Percentiles rank a stretch among this genome's conserved stretches.
These are phyloP conservation scores for Sepioteuthis lessoniana DNA, from an alignment of 2,888 invertebrate genomes.

Conservation along the genomic window DNA sequence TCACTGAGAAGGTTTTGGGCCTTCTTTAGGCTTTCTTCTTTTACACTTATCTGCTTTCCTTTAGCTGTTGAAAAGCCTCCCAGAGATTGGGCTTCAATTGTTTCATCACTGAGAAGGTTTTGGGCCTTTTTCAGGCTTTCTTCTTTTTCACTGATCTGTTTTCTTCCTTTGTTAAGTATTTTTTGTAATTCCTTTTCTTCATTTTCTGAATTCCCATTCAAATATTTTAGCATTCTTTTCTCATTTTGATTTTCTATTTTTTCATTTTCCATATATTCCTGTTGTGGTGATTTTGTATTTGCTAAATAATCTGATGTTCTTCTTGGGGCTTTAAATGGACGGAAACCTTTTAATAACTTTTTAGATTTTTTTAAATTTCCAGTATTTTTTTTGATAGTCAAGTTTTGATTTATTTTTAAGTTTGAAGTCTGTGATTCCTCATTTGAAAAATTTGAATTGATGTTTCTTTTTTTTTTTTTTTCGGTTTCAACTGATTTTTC, in stretches of 20 bases:
- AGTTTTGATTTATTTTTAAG: not conserved
- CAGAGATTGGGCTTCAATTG: no score
- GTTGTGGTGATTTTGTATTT: not conserved
- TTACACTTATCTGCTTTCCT: no score
- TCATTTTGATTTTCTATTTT: rapidly evolving
- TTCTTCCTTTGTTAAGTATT: not conserved
- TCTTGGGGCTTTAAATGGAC: not conserved
- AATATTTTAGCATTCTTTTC: not conserved
- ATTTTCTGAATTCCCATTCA: not conserved
- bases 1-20: no score
- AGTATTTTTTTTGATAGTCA: not conserved
- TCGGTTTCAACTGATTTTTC: not conserved
- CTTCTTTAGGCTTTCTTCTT: no score
- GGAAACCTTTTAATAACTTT: not conserved
- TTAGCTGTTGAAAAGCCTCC: no score
- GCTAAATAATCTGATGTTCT: not conserved
- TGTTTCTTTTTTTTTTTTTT: not conserved
- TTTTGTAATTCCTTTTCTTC: no score
- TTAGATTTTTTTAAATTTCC: not conserved
- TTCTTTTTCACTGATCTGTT: not conserved
- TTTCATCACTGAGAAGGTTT: no score
- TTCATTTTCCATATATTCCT: not conserved
- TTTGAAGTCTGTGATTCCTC: not conserved
- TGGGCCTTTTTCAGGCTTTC: not conserved
- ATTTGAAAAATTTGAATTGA: not conserved